Evolutionary conservation across 2,797 vertebrate species (phyloP).

Genomic region (Fistularia tabacaria): DNA sequence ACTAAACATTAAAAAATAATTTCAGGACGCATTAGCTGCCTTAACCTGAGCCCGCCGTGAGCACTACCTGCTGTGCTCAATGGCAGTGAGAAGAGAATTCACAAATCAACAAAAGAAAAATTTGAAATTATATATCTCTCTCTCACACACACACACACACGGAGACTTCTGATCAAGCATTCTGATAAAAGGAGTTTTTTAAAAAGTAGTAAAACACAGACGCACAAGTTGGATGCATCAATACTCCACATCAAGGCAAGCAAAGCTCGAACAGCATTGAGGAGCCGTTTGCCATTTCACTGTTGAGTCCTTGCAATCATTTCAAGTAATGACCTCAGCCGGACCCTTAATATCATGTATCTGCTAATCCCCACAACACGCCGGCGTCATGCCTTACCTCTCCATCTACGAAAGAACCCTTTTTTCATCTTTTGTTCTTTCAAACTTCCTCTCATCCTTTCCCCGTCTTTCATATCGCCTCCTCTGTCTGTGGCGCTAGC

Average conservation of each 20-base stretch:
- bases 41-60: slow-evolving; percentile 22
- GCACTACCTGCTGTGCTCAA: slow-evolving; percentile 12
- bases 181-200: too few relatives aligned
- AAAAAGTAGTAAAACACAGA: background rate
- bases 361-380: slow-evolving; percentile 2
- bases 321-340: slow-evolving; percentile 26
- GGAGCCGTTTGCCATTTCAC: slow-evolving; percentile 29
- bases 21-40: slow-evolving; percentile 22
- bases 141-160: too few relatives aligned
- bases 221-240: slow-evolving; percentile 15
- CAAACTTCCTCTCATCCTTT: slow-evolving; percentile 53
- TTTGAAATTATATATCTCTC: too few relatives aligned
- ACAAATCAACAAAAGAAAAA: slow-evolving; percentile 19
- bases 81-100: slow-evolving; percentile 8
- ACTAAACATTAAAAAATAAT: slow-evolving; percentile 13
- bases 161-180: too few relatives aligned
- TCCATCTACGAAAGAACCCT: slow-evolving; percentile 38
- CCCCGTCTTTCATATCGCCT: slow-evolving; percentile 46
- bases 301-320: slow-evolving; percentile 25
- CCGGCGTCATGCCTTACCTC: slow-evolving; percentile 46
- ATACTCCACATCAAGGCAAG: slow-evolving; percentile 18
- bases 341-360: slow-evolving; percentile 11
- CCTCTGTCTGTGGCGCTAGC: slow-evolving; percentile 28
- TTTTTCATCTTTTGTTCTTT: slow-evolving; percentile 52
- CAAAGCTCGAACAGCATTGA: slow-evolving; percentile 32